Evolutionary conservation across 2,797 vertebrate genomes (phyloP).

Genomic region (Eulemur mongoz): DNA sequence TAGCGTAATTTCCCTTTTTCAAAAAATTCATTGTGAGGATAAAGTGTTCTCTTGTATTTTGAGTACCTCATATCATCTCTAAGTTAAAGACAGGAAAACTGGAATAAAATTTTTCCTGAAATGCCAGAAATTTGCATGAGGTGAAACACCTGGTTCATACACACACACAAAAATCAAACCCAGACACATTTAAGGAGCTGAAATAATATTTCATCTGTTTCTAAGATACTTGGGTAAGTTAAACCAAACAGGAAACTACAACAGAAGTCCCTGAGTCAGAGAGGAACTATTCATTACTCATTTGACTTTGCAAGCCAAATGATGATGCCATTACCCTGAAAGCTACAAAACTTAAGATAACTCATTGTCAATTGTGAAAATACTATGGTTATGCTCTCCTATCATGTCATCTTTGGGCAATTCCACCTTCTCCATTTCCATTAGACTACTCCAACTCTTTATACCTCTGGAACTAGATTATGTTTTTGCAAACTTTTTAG

Average conservation of each 20-base stretch:
- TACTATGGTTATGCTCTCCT: neutral
- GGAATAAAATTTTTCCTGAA: neutral
- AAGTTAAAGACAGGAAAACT: neutral
- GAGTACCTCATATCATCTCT: neutral
- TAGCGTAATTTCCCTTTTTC: neutral
- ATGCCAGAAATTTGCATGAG: neutral
- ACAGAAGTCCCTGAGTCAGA: constrained; percentile 75
- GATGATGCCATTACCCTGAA: constrained; percentile 34
- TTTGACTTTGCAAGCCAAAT: neutral
- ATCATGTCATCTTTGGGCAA: neutral
- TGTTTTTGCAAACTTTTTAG: neutral
- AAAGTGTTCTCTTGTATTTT: neutral
- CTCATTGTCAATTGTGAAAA: neutral
- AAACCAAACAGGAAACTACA: constrained; percentile 68
- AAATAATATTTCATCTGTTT: constrained; percentile 67
- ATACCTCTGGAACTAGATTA: neutral
- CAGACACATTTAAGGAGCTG: constrained; percentile 38
- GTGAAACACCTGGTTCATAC: constrained; percentile 62
- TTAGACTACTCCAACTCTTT: neutral
- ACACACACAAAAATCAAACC: neutral
- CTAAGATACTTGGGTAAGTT: constrained; percentile 46
- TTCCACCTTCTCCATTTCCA: neutral
- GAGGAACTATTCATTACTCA: constrained; percentile 34
- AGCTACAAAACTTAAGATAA: neutral
- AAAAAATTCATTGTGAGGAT: neutral